Evolutionary conservation across 1,140 invertebrate genomes (phyloP), one percentile per base, ranked within the genome.

Genomic region (Cydia splendana): DNA sequence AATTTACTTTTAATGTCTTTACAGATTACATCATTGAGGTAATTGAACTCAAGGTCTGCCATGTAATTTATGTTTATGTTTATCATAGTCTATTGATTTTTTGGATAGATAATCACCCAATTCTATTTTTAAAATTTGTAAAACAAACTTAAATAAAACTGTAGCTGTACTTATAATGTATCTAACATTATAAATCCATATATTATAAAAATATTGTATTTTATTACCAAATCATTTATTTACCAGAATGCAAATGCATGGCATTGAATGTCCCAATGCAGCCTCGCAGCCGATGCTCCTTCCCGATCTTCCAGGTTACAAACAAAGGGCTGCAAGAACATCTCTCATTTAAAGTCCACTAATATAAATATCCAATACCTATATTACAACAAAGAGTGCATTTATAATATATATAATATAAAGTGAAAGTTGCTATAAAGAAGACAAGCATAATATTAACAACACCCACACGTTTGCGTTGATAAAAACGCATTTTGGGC

Each of bases 251-350:
- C 79, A 99, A 95, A 88, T 98, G 97, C 95, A 99, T 98, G 51
- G 98, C 97, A 93, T 97, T 98, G 88, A 99, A 99, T 75, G 98
- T 99, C 77, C 98, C 98, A 90, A 99, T 98, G 91, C 98, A 99
- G n/a, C 98, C 98, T 79, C 98, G 95, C 77, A 99, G 94, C 76
- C 97, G 95, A 89, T 96, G 95, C 86, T 99, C 98, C 89, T 97
- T 97, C 18, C 99, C 98, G 88, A 98, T 98, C 91, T 98, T 98
- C 99, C 99, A 99, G 76, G 99, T 99, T 38, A 99, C 99, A 95
- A 99, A 99, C 85, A 99, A 94, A 73, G 98, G 99, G 94, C 98
- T 99, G 94, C 77, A 96, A 96, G 93, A 82, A 89, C 3, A 74
- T 20, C 67, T 38, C 9, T 18, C 30, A n/a, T 42, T 71, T 38